Conservation (phyloP, 2,888 invertebrate species). For the Brachyptera putata region DNA sequence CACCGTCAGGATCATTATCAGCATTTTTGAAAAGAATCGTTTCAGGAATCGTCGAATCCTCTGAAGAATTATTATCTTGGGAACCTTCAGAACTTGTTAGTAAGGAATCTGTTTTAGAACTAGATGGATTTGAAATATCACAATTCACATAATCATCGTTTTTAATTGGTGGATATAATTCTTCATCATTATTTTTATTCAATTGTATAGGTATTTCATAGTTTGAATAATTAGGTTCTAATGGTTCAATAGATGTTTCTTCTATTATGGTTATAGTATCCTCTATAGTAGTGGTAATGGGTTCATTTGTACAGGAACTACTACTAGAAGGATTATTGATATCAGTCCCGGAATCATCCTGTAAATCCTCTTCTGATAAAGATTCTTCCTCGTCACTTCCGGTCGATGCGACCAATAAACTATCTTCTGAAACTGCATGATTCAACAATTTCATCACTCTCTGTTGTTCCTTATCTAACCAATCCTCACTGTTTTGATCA, state of each 20-base stretch:
- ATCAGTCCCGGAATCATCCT: constrained; percentile 33
- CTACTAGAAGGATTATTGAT: constrained; percentile 26
- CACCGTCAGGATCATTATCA: background rate
- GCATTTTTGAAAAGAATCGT: background rate
- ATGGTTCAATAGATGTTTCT: too few relatives aligned
- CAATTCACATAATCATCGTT: background rate
- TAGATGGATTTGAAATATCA: background rate
- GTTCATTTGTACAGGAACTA: constrained; percentile 13
- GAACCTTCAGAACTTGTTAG: constrained; percentile 1
- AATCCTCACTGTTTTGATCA: background rate
- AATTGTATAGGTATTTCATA: background rate
- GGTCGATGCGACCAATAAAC: constrained; percentile 44
- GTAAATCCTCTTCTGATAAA: constrained; percentile 26
- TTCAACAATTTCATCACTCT: constrained; percentile 25
- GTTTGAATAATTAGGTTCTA: background rate
- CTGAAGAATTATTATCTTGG: background rate
- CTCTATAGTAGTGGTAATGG: background rate
- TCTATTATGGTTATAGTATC: too few relatives aligned
- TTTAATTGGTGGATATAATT: background rate
- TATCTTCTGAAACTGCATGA: constrained; percentile 38
- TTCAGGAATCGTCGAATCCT: background rate
- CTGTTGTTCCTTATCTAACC: constrained; percentile 19
- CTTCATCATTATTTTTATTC: background rate
- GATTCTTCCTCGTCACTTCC: constrained; percentile 6
- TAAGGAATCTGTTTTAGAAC: constrained; percentile 1